These are phyloP conservation scores for Ciconia maguari DNA, from an alignment of 2,113 vertebrate species.

Conservation along the genomic window DNA sequence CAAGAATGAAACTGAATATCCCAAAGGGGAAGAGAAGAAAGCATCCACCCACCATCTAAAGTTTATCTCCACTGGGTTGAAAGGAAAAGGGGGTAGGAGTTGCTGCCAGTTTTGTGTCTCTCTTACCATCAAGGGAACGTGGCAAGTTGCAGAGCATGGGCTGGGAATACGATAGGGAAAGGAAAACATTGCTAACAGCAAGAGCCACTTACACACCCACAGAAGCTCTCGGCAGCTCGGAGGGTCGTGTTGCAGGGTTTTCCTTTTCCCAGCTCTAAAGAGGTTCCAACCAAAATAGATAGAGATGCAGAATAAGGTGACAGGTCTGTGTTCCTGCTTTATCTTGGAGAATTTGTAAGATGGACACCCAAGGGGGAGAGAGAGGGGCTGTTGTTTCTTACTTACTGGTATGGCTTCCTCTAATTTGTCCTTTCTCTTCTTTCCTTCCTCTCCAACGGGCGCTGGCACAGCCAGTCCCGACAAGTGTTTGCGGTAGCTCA, in stretches of 20 bases:
- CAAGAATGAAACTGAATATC: background rate
- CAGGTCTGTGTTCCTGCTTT: background rate
- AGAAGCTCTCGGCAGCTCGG: accelerated
- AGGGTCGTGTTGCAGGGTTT: accelerated
- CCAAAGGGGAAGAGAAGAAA: background rate
- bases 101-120: background rate
- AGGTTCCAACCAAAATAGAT: background rate
- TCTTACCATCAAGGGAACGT: background rate
- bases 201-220: background rate
- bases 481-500: accelerated
- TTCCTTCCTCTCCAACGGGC: background rate
- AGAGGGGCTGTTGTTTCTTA: background rate
- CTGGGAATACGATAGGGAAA: background rate
- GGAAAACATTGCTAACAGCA: background rate
- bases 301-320: background rate
- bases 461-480: accelerated
- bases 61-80: background rate
- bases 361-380: background rate
- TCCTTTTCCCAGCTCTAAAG: background rate
- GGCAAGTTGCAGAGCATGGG: background rate
- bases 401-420: background rate
- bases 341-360: background rate
- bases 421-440: background rate
- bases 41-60: background rate
- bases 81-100: background rate